phyloP scores from a whole-genome alignment of 1,140 invertebrate genomes.

The Apis laboriosa region DNA sequence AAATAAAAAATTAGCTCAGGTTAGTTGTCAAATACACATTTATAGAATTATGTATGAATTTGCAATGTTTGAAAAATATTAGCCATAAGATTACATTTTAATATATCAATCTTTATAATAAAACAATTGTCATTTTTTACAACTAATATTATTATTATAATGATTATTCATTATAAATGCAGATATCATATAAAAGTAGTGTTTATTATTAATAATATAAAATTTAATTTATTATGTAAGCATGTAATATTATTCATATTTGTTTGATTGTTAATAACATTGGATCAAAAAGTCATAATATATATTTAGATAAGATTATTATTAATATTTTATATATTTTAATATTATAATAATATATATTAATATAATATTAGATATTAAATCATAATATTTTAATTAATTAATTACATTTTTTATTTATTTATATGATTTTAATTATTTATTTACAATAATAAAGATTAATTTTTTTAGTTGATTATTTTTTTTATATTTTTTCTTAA shows the following conservation, averaged over 20 bases:
- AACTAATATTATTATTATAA: no score
- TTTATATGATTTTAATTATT: not conserved
- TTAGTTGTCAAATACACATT: constrained; percentile 70
- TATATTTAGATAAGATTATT: not conserved
- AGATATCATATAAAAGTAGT: not conserved
- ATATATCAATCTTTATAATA: not conserved
- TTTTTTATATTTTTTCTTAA: not conserved
- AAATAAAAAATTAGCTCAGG: constrained; percentile 97
- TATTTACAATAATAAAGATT: not conserved
- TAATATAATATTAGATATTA: not conserved
- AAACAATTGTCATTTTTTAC: not conserved
- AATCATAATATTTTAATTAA: no score
- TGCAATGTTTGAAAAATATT: not conserved
- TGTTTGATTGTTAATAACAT: not conserved
- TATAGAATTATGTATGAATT: not conserved
- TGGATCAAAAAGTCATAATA: not conserved
- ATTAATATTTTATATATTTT: not conserved
- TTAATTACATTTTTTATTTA: no score
- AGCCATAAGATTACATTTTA: not conserved
- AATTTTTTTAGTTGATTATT: not conserved
- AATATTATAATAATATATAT: not conserved
- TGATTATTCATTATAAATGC: not conserved
- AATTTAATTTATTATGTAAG: constrained; percentile 28
- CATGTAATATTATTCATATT: not conserved
- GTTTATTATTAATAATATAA: not conserved